phyloP scores from a whole-genome alignment of 2,113 vertebrate species.

The Octodon degus region DNA sequence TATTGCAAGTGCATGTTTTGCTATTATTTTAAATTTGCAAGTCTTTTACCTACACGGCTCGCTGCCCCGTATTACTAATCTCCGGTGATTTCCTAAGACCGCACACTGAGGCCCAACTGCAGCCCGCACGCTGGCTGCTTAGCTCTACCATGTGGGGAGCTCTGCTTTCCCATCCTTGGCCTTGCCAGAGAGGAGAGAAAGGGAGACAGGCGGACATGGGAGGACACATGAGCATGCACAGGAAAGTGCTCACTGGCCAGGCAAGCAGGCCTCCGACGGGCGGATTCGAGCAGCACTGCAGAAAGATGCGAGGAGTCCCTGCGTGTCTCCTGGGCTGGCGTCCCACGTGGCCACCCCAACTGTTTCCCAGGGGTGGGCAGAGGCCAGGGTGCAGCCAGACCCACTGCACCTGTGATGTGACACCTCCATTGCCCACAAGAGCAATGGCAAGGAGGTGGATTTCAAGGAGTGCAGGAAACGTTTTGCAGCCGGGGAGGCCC shows the following conservation, averaged over 20 bases:
- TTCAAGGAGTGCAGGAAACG: neutral
- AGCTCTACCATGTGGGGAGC: neutral
- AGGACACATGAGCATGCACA: neutral
- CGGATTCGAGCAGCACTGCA: neutral
- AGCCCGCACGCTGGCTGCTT: neutral
- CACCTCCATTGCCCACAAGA: too few species aligned
- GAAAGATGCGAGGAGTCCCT: neutral
- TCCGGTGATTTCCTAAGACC: neutral
- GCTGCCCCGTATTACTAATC: neutral
- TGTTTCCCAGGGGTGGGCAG: neutral
- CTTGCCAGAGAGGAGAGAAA: neutral
- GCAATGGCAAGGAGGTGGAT: neutral
- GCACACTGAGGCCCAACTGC: neutral
- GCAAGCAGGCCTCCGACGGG: neutral
- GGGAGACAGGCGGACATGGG: neutral
- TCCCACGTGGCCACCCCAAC: neutral
- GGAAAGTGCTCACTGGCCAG: neutral
- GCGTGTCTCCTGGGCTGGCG: too few species aligned
- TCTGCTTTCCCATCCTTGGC: neutral
- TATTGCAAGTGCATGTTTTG: neutral
- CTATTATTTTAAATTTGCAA: neutral
- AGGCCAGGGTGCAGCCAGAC: neutral
- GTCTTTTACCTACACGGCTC: neutral
- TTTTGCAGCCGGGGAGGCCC: neutral
- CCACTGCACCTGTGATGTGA: fast-evolving